Base-by-base conservation (phyloP, 1,140 invertebrate genomes). In the Ruditapes philippinarum region DNA sequence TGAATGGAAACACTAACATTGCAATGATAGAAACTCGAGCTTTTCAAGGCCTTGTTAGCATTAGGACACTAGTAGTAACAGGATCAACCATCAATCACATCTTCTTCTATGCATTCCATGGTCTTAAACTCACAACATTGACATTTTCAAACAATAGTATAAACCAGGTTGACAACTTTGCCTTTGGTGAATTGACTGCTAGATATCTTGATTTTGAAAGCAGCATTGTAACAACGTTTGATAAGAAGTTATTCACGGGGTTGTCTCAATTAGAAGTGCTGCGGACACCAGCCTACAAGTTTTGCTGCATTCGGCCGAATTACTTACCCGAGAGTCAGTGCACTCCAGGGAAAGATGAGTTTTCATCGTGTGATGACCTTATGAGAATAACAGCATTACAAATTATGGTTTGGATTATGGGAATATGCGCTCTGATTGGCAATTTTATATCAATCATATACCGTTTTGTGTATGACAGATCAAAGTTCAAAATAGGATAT, bases 291-390 rank as follows among this genome's bases (percentile, higher is more conserved):
- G 57, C 88, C 9, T 93, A 74, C 62, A 73, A 74, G 49, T 88
- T 93, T 25, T 94, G 93, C 65, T 94, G 93, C 65, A 38, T 87
- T 40, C 74, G 86, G 49, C 89, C 89, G 3, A 31, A 38, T 9
- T 38, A 60, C 36, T 87, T 94, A 19, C 19, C 22, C 17, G 62
- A 57, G 7, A 87, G 92, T 42, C 89, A 89, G 5, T 93, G 92
- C 81, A 22, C 85, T 17, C 90, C 93, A 25, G 78, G 60, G 9
- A 9, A 42, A 17, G 87, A 92, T 33, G 90, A 90, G 62, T 91
- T 94, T 45, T 94, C 91, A 4, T 93, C 93, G 0, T 94, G 93
- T 85, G 70, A 78, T 11, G 90, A 94, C 51, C 70, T 94, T 25
- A 76, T 93, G 42, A 51, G 78, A 2, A 84, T 74, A 12, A 40